Evolutionary conservation across 1,140 invertebrate species (phyloP).

Genomic region (Penaeus vannamei): DNA sequence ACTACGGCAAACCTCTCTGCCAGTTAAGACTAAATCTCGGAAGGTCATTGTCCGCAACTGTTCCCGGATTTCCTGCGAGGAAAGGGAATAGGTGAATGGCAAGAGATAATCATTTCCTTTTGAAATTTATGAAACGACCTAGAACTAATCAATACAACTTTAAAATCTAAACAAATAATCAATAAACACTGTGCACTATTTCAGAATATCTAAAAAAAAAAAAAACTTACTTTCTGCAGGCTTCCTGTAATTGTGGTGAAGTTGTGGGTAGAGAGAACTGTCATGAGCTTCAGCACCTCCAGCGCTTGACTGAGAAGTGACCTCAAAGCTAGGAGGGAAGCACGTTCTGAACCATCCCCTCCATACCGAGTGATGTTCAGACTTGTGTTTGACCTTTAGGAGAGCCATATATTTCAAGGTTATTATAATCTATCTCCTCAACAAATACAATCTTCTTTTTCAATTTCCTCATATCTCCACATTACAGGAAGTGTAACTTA

Average conservation of each 20-base stretch:
- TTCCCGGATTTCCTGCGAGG: conserved; percentile 75
- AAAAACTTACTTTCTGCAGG: conserved; percentile 53
- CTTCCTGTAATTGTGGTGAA: conserved; percentile 52
- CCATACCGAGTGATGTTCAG: conserved; percentile 10
- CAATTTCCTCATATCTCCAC: too few relatives aligned
- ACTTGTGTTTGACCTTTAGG: neutral
- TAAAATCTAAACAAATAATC: too few relatives aligned
- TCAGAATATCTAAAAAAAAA: too few relatives aligned
- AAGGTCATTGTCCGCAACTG: conserved; percentile 79
- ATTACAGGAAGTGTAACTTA: neutral
- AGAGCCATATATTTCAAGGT: neutral
- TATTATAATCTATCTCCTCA: too few relatives aligned
- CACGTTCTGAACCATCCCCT: conserved; percentile 51
- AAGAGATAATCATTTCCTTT: too few relatives aligned
- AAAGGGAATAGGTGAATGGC: neutral
- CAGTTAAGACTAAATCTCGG: conserved; percentile 81
- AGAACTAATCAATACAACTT: too few relatives aligned
- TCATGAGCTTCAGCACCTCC: conserved; percentile 57
- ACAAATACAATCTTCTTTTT: too few relatives aligned
- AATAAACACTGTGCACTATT: too few relatives aligned
- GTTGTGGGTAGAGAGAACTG: conserved; percentile 57
- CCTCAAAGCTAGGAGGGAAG: conserved; percentile 49
- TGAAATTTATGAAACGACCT: too few relatives aligned
- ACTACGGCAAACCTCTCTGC: conserved; percentile 62
- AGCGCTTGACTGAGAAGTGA: conserved; percentile 52